A percentile compares a stretch with the other conserved stretches of the same genome.
Evolutionary conservation across 2,888 invertebrate species (phyloP).

Genomic region (Andricus curvator): DNA sequence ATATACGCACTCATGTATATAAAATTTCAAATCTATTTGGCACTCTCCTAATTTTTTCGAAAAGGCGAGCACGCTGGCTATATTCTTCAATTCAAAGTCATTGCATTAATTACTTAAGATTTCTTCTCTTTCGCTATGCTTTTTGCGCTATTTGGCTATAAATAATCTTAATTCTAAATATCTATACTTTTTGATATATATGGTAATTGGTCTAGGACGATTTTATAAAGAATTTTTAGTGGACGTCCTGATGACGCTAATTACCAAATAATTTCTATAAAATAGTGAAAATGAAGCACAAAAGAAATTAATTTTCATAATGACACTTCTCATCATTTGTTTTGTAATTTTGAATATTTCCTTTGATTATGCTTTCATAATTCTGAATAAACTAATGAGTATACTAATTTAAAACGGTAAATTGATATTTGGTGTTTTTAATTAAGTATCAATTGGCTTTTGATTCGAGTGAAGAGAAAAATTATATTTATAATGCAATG

Average conservation of each 20-base stretch:
- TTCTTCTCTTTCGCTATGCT: slow-evolving; percentile 50
- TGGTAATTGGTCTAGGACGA: slow-evolving; percentile 63
- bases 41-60: slow-evolving; percentile 70
- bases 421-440: no score
- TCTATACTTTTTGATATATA: slow-evolving; percentile 43
- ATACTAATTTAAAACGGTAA: no score
- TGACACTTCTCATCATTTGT: neutral
- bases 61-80: slow-evolving; percentile 73
- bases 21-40: slow-evolving; percentile 73
- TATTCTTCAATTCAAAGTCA: slow-evolving; percentile 76
- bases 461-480: no score
- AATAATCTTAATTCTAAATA: slow-evolving; percentile 42
- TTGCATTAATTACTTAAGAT: slow-evolving; percentile 68
- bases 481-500: no score
- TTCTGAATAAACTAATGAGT: no score
- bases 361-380: neutral
- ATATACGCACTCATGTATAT: slow-evolving; percentile 59
- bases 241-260: neutral
- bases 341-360: neutral
- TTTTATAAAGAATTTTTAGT: slow-evolving; percentile 57
- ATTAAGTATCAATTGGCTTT: no score
- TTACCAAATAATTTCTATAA: neutral
- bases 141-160: slow-evolving; percentile 52
- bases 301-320: no score
- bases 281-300: neutral